A percentile compares a stretch with the other conserved stretches of the same genome.
phyloP scores from a whole-genome alignment of 2,888 invertebrate genomes.

The Drosophila setosimentum region DNA sequence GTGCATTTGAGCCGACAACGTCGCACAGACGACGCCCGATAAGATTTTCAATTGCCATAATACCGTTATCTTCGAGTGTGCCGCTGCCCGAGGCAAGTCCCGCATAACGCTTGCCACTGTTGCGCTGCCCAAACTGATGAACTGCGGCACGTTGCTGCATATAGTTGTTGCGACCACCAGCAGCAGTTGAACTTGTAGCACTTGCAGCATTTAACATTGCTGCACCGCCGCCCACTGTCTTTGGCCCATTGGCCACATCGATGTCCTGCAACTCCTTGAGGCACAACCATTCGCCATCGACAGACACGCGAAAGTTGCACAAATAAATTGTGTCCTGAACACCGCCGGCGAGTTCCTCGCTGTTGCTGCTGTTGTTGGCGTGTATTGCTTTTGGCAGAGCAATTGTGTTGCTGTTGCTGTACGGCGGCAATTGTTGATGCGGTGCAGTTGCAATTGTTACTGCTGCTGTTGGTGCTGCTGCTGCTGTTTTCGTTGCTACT shows the following conservation, averaged over 20 bases:
- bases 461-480: conserved; percentile 45
- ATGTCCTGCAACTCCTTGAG: conserved; percentile 97
- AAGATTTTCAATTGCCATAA: conserved; percentile 84
- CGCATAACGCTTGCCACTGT: conserved; percentile 73
- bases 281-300: conserved; percentile 98
- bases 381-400: conserved; percentile 85
- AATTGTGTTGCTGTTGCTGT: conserved; percentile 81
- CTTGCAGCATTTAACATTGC: conserved; percentile 39
- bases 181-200: conserved; percentile 10
- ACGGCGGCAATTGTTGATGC: conserved; percentile 54
- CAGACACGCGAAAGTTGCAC: conserved; percentile 98
- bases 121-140: conserved; percentile 68
- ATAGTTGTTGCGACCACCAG: conserved; percentile 13
- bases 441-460: conserved; percentile 24
- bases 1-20: conserved; percentile 76
- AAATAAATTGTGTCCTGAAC: conserved; percentile 98
- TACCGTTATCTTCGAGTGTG: conserved; percentile 82
- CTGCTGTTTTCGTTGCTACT: conserved; percentile 37
- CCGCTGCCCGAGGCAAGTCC: conserved; percentile 63
- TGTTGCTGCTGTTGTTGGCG: conserved; percentile 79
- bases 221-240: conserved; percentile 79
- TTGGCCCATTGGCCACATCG: conserved; percentile 87
- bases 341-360: conserved; percentile 86
- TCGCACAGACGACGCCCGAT: conserved; percentile 83
- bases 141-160: conserved; percentile 51